Evolutionary conservation across 2,113 vertebrate species (phyloP), one percentile per base, ranked within the genome.

Genomic region (Marmota flaviventris): DNA sequence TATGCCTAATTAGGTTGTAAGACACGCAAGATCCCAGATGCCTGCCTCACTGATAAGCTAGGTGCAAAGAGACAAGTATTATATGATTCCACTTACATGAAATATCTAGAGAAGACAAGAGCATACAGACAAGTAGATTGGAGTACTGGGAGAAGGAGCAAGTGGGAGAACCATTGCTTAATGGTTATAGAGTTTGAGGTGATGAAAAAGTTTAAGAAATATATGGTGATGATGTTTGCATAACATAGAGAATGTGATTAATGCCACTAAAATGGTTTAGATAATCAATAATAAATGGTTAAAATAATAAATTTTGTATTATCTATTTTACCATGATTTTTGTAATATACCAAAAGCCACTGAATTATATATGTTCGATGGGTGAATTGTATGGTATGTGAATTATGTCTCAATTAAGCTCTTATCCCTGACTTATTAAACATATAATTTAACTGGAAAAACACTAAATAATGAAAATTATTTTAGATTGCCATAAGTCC

Each of bases 381-480:
- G 42, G 16, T 77, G 5, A 67, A 76, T 88, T 88, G 18, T 76
- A 13, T 92, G n/a, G 32, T 82, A 67, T 86, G 13, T 73, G n/a
- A 82, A 75, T 48, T 75, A 7, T 84, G n/a, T 89, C 27, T 79
- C 51, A 56, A 12, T 83, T 56, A 73, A 92, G 18, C 45, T 92
- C 7, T 32, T 2, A 53, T 51, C 48, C 20, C 34, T 93, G 22
- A 7, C 4, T 93, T 13, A 37, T 95, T 89, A 56, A 42, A 12
- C 32, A 70, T 89, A 53, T 51, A 89, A 76, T 75, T 37, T 79
- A 72, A 89, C 85, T 73, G 4, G 39, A 79, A 89, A 75, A 20
- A 63, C 20, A 65, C 63, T 86, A 93, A 85, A 83, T 67, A 93
- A 65, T 72, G 18, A 79, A 81, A 96, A 83, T 86, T 65, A 79